Evolutionary conservation across 2,888 invertebrate genomes (phyloP).

Genomic region (Hemaris fuciformis): DNA sequence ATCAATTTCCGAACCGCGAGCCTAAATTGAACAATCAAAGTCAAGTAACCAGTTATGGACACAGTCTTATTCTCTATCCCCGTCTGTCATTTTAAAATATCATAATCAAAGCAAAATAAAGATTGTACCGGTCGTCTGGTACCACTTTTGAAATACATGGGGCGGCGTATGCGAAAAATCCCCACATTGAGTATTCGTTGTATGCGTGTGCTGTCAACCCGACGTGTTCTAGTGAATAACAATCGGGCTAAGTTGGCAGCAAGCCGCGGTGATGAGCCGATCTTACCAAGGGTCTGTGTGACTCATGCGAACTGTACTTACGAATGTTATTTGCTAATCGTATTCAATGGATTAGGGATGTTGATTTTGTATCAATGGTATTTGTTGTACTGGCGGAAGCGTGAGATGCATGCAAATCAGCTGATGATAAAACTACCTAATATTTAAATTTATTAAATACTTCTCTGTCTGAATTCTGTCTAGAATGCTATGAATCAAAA

Average conservation of each 20-base stretch:
- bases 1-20: not conserved
- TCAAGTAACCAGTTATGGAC: not conserved
- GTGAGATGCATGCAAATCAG: too few species aligned
- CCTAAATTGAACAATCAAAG: not conserved
- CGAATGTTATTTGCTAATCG: conserved; percentile 2
- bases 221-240: conserved; percentile 66
- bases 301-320: conserved; percentile 12
- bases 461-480: too few species aligned
- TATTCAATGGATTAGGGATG: not conserved
- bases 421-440: too few species aligned
- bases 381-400: too few species aligned
- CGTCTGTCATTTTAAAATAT: conserved; percentile 21
- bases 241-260: conserved; percentile 68
- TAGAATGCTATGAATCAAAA: too few species aligned
- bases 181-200: conserved; percentile 72
- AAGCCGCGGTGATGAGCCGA: conserved; percentile 48
- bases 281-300: conserved; percentile 35
- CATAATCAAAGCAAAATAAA: conserved; percentile 13
- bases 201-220: conserved; percentile 64
- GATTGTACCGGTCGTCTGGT: conserved; percentile 20
- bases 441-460: too few species aligned
- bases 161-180: conserved; percentile 62
- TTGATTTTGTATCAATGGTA: not conserved
- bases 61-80: not conserved
- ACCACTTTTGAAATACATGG: conserved; percentile 26